Base-by-base conservation (phyloP, 1,140 invertebrate species). In the Zaprionus inermis region DNA sequence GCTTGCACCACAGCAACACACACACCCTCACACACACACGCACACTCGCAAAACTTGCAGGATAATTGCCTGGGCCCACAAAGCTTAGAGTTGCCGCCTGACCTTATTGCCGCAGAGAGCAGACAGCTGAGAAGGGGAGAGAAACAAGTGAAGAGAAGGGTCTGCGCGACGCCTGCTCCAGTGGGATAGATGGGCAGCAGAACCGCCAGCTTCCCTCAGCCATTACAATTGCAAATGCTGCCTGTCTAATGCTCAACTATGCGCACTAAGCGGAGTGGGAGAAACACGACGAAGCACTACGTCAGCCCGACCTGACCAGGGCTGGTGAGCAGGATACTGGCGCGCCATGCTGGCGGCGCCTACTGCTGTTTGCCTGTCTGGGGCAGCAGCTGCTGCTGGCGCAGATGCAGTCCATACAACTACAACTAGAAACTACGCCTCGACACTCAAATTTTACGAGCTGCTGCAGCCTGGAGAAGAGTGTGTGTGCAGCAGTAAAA, bases 211-310 rank as follows among this genome's bases (percentile, higher is more conserved):
- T 36, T 38, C 18, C 34, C 46, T 36, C 14, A n/a, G 38, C 68
- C 80, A 88, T 88, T 88, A 84, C 84, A 88, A 88, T 88, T 88
- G 83, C 84, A 88, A 88, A 88, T 88, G 84, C 67, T 88, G 83
- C 79, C 83, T 83, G 11, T 78, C 83, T 75, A 83, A 88, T 83
- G 79, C 56, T 70, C 59, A 85, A 86, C 78, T 86, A 80, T 71
- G 78, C 49, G 46, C 41, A 61, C 46, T 49, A 49, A 54, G n/a
- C 38, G 7, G n/a, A 0, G 0, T 7, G 16, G 5, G 5, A 41
- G 38, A 44, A n/a, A 14, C 1, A 38, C 5, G 7, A 16, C 7
- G n/a, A 16, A 16, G 49, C 24, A 28, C 36, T 6, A 38, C 36
- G 36, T 38, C 36, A 38, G 14, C 14, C 14, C 5, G 36, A 5